phyloP scores from a whole-genome alignment of 2,113 vertebrate species.

The Aspidoscelis tigris region DNA sequence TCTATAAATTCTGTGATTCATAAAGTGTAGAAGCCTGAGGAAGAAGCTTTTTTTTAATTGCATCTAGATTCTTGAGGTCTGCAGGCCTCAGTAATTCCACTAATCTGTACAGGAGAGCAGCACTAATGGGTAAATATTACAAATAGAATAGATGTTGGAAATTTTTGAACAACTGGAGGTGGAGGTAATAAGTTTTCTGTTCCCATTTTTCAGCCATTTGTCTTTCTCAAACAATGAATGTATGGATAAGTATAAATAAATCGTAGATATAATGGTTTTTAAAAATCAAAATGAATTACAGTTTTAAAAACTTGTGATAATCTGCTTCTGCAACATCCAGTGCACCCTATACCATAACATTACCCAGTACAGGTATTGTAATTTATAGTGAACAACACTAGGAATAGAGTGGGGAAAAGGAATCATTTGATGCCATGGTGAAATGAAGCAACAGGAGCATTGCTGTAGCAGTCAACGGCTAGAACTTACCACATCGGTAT shows the following conservation, averaged over 20 bases:
- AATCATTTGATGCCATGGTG: no score
- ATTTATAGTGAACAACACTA: no score
- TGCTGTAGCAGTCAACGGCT: no score
- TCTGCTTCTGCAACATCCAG: not conserved
- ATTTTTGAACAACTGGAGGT: no score
- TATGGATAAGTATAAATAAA: not conserved
- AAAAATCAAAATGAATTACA: not conserved
- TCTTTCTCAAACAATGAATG: no score
- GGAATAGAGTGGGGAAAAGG: no score
- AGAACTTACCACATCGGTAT: no score
- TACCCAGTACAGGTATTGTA: not conserved
- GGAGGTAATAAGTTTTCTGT: no score
- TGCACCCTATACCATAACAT: no score
- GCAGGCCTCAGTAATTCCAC: not conserved
- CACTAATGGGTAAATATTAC: not conserved
- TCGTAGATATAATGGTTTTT: not conserved
- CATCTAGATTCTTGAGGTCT: not conserved
- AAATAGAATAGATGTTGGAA: not conserved
- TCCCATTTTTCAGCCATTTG: no score
- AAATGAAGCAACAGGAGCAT: no score
- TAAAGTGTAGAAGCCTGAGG: not conserved
- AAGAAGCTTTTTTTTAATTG: not conserved
- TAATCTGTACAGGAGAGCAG: not conserved
- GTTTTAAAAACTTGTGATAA: not conserved
- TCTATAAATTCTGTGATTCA: not conserved